Conservation (phyloP, 2,113 vertebrate genomes). For the Entelurus aequoreus region DNA sequence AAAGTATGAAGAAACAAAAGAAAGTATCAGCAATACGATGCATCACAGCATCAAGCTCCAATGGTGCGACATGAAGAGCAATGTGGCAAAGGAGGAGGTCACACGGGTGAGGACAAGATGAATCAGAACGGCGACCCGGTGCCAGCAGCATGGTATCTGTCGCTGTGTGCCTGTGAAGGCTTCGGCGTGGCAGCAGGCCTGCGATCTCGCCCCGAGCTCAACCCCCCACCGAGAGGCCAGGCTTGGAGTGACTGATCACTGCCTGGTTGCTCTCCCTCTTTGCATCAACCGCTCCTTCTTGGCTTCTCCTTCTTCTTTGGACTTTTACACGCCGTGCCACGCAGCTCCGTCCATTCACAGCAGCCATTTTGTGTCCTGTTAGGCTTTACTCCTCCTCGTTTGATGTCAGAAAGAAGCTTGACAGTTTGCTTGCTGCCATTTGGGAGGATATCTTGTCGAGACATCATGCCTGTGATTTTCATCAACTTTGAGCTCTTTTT, state of each 20-base stretch:
- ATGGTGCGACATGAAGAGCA: not conserved
- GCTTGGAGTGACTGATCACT: slow-evolving; percentile 74
- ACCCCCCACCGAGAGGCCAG: slow-evolving; percentile 80
- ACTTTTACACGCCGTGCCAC: slow-evolving; percentile 32
- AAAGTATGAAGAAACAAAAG: too few relatives aligned
- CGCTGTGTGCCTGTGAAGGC: slow-evolving; percentile 84
- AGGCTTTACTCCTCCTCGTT: slow-evolving; percentile 36
- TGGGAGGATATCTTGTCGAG: slow-evolving; percentile 57
- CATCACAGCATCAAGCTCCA: not conserved
- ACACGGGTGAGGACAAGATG: slow-evolving; percentile 34
- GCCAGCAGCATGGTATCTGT: slow-evolving; percentile 66
- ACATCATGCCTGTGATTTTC: slow-evolving; percentile 47
- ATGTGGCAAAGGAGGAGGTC: slow-evolving; percentile 26
- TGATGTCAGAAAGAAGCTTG: slow-evolving; percentile 40
- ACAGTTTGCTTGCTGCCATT: slow-evolving; percentile 50
- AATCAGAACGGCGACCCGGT: slow-evolving; percentile 64
- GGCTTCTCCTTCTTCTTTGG: slow-evolving; percentile 37
- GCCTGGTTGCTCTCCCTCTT: slow-evolving; percentile 61
- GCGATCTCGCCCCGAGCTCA: slow-evolving; percentile 78
- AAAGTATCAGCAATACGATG: too few relatives aligned
- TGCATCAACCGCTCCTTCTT: slow-evolving; percentile 44
- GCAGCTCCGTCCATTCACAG: slow-evolving; percentile 55
- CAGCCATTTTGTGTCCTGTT: slow-evolving; percentile 55
- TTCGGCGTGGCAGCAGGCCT: slow-evolving; percentile 77
- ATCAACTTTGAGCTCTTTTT: slow-evolving; percentile 40